Percentiles rank a stretch among this genome's conserved stretches.
These are phyloP conservation scores for Drosophila tsacasi DNA, from an alignment of 1,140 invertebrate genomes.

Conservation along the genomic window DNA sequence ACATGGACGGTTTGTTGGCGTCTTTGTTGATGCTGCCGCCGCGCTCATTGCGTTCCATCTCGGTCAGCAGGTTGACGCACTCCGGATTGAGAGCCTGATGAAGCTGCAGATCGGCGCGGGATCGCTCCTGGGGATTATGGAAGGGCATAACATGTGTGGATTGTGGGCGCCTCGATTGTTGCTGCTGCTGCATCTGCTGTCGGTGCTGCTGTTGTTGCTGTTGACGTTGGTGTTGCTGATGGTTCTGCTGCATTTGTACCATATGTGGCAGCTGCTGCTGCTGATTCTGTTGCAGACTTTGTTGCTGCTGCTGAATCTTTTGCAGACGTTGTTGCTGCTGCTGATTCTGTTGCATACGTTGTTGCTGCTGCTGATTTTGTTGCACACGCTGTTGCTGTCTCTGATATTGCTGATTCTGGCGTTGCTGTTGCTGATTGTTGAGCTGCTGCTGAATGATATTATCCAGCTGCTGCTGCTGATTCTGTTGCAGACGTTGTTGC, in stretches of 20 bases:
- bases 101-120: slow-evolving; percentile 45
- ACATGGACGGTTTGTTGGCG: slow-evolving; percentile 63
- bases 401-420: slow-evolving; percentile 1
- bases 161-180: slow-evolving; percentile 23
- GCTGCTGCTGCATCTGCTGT: neutral
- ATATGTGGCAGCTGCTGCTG: slow-evolving; percentile 11
- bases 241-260: neutral
- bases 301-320: slow-evolving; percentile 19
- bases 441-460: slow-evolving; percentile 7
- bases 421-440: slow-evolving; percentile 7
- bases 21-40: slow-evolving; percentile 51
- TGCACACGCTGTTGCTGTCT: too few relatives aligned
- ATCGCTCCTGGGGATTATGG: slow-evolving; percentile 53
- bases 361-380: slow-evolving; percentile 19
- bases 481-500: slow-evolving; percentile 20
- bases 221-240: slow-evolving; percentile 7
- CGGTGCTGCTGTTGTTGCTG: neutral
- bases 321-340: too few relatives aligned
- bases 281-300: slow-evolving; percentile 2
- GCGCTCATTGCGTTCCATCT: slow-evolving; percentile 29
- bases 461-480: slow-evolving; percentile 28
- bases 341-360: slow-evolving; percentile 3
- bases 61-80: slow-evolving; percentile 50
- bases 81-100: slow-evolving; percentile 41
- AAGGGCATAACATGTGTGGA: slow-evolving; percentile 45